Conservation (phyloP, 2,888 invertebrate species). For the Liposcelis brunnea region DNA sequence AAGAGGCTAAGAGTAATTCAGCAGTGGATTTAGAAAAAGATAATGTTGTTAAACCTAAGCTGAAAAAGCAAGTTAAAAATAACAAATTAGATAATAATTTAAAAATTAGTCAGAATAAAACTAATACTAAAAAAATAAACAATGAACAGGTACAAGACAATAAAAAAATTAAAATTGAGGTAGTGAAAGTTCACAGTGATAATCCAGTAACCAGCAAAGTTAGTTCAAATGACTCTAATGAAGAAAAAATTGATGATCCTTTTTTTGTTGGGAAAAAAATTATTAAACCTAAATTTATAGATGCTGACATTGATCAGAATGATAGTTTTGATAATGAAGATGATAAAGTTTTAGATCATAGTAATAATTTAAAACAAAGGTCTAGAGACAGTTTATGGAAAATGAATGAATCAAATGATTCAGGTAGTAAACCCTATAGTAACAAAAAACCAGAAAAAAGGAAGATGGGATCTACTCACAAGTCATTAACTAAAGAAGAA, state of each 20-base stretch:
- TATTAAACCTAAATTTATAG: neutral
- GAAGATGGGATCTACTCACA: too few species aligned
- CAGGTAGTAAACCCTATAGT: too few species aligned
- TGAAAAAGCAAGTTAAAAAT: too few species aligned
- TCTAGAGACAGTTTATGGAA: neutral
- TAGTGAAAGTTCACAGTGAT: neutral
- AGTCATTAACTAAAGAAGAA: neutral
- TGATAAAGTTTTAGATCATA: neutral
- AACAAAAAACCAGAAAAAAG: too few species aligned
- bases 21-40: neutral
- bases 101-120: too few species aligned
- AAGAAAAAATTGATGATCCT: neutral
- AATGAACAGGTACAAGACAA: neutral
- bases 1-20: neutral
- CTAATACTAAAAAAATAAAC: neutral
- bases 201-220: too few species aligned
- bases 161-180: neutral
- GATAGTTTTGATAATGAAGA: neutral
- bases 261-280: conserved; percentile 5
- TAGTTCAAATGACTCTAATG: too few species aligned
- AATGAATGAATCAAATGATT: too few species aligned
- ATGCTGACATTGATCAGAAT: neutral
- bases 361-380: neutral
- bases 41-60: too few species aligned
- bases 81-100: neutral